These are phyloP conservation scores for Palythoa grandis DNA, from an alignment of 92 coral and sea anemone genomes.

Conservation along the genomic window DNA sequence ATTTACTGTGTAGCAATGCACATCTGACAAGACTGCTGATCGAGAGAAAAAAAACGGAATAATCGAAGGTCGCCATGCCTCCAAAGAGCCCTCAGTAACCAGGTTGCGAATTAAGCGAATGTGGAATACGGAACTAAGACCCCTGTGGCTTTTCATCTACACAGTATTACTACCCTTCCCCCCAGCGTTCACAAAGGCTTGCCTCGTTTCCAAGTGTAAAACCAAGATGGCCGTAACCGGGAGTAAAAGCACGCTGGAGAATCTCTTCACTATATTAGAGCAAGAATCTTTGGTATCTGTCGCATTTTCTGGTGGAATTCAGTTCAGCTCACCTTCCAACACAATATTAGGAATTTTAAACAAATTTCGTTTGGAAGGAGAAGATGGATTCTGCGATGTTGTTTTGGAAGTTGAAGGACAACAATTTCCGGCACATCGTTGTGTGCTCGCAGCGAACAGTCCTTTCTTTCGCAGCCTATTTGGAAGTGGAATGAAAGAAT, in stretches of 20 bases:
- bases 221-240: slow-evolving; percentile 27
- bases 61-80: no score
- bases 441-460: slow-evolving; percentile 40
- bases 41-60: no score
- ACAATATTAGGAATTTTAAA: slow-evolving; percentile 28
- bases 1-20: no score
- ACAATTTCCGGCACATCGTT: slow-evolving; percentile 34
- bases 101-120: no score
- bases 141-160: no score
- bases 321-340: slow-evolving; percentile 27
- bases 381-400: slow-evolving; percentile 42
- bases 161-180: no score
- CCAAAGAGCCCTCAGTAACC: no score
- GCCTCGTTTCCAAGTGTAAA: slow-evolving; percentile 20
- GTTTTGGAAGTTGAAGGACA: slow-evolving; percentile 31
- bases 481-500: slow-evolving; percentile 39
- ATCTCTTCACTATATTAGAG: slow-evolving; percentile 19
- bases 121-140: no score
- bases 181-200: no score
- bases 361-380: slow-evolving; percentile 41
- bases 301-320: slow-evolving; percentile 20
- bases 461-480: slow-evolving; percentile 43
- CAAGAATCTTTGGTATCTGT: slow-evolving; percentile 12
- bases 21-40: no score
- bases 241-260: slow-evolving; percentile 8